Evolutionary conservation across 2,888 invertebrate species (phyloP), one percentile per base, ranked within the genome.

Genomic region (Gibbula magus): DNA sequence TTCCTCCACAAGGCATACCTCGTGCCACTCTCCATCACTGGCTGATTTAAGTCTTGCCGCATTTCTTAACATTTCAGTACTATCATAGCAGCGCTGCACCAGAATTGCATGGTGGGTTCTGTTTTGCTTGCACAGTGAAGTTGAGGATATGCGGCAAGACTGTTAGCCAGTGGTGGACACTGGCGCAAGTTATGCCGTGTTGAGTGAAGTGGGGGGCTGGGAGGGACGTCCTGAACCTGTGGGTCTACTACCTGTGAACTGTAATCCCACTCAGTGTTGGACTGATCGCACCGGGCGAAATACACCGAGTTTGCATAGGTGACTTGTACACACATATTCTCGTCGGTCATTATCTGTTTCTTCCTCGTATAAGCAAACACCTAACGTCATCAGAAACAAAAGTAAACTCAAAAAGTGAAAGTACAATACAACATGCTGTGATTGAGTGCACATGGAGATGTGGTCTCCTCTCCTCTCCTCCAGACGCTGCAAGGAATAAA

Each of bases 301-400:
- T 81, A 97, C 96, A 86, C 84, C 20, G 75, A 54, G 13, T 39
- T 25, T 20, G 66, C 56, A 18, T 80, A 75, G 75, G 5, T 96
- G 80, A 87, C 95, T 54, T 93, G 98, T 93, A 93, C 97, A 98
- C 94, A 98, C 96, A 88, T 79, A 83, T 89, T 89, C 94, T 98
- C 98, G 92, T 98, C 98, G 0, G 98, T 97, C 98, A 98, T 98
- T 89, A 98, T 96, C 94, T 98, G 98, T 92, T 98, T 96, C 77
- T 98, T 95, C 93, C 98, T 98, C 70, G 98, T 98, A 93, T 98
- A 98, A 22, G 98, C 97, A 93, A 98, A 98, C 86, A 97, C 96
- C 96, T 96, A 91, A 4, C 79, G 20, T 51, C 74, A 77, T 66
- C 56, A 51, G n/a, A 35, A 32, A 80, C 35, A 54, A 54, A 67